phyloP scores from a whole-genome alignment of 2,888 invertebrate genomes.

The Homarus gammarus region DNA sequence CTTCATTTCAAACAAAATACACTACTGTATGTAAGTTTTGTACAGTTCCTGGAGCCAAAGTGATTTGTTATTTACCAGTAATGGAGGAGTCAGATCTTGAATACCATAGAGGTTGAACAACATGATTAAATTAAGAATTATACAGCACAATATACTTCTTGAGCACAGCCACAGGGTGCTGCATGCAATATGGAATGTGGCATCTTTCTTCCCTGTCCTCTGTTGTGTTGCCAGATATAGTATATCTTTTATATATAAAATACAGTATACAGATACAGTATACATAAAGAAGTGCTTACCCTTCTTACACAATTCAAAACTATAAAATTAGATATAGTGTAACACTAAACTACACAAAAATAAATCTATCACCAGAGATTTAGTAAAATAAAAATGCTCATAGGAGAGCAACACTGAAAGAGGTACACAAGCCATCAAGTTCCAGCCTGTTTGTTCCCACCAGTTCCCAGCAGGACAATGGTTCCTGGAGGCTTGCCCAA shows the following conservation, averaged over 20 bases:
- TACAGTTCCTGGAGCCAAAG: background rate
- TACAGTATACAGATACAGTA: too few relatives aligned
- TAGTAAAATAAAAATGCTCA: too few relatives aligned
- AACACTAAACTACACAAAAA: too few relatives aligned
- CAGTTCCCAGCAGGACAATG: too few relatives aligned
- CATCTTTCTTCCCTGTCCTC: background rate
- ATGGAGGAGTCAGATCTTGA: constrained; percentile 29
- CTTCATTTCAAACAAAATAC: background rate
- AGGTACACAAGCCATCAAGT: constrained; percentile 11
- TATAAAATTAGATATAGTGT: too few relatives aligned
- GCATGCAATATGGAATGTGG: background rate
- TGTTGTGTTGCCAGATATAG: background rate
- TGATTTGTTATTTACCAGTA: background rate
- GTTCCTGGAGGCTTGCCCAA: too few relatives aligned
- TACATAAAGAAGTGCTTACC: too few relatives aligned
- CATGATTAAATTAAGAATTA: background rate
- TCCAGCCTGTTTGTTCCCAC: background rate
- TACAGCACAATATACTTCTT: background rate
- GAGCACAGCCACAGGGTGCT: background rate
- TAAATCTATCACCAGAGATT: too few relatives aligned
- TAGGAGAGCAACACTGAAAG: too few relatives aligned
- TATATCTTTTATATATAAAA: too few relatives aligned
- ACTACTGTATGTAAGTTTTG: too few relatives aligned
- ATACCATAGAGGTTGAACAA: background rate
- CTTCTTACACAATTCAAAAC: too few relatives aligned